Conservation (phyloP, 2,888 invertebrate genomes). For the Encarsia formosa region DNA sequence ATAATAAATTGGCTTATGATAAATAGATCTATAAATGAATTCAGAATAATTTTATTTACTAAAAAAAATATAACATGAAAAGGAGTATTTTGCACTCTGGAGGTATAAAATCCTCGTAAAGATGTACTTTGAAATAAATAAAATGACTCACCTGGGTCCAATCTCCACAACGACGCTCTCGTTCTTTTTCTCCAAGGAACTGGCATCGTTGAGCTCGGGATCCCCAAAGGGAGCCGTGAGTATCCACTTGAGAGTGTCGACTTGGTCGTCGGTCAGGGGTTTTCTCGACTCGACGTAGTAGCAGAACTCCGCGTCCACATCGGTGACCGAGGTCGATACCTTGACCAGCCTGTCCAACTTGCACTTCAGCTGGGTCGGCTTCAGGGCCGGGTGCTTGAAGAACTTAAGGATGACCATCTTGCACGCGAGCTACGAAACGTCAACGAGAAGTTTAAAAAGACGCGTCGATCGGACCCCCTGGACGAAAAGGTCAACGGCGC, state of each 20-base stretch:
- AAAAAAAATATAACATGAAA: too few species aligned
- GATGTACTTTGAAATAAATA: not conserved
- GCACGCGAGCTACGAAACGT: too few species aligned
- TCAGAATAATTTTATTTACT: too few species aligned
- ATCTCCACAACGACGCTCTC: slow-evolving; percentile 70
- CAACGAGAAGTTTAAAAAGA: too few species aligned
- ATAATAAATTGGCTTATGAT: too few species aligned
- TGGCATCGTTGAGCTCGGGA: slow-evolving; percentile 56
- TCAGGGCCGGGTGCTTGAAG: slow-evolving; percentile 57
- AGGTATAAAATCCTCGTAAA: too few species aligned
- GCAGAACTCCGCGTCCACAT: slow-evolving; percentile 71
- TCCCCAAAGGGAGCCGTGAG: slow-evolving; percentile 68
- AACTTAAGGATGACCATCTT: slow-evolving; percentile 59
- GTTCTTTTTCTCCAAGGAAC: slow-evolving; percentile 47
- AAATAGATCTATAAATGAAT: too few species aligned
- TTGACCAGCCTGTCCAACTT: slow-evolving; percentile 34
- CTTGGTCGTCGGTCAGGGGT: slow-evolving; percentile 59
- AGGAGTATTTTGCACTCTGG: too few species aligned
- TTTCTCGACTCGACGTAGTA: slow-evolving; percentile 65
- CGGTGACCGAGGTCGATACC: slow-evolving; percentile 45
- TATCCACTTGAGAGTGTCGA: slow-evolving; percentile 71
- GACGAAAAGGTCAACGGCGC: too few species aligned
- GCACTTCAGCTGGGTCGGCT: slow-evolving; percentile 35
- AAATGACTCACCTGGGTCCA: slow-evolving; percentile 69
- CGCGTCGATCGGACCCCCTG: too few species aligned